Evolutionary conservation across 2,888 invertebrate genomes (phyloP).

Genomic region (Coenonympha arcania): DNA sequence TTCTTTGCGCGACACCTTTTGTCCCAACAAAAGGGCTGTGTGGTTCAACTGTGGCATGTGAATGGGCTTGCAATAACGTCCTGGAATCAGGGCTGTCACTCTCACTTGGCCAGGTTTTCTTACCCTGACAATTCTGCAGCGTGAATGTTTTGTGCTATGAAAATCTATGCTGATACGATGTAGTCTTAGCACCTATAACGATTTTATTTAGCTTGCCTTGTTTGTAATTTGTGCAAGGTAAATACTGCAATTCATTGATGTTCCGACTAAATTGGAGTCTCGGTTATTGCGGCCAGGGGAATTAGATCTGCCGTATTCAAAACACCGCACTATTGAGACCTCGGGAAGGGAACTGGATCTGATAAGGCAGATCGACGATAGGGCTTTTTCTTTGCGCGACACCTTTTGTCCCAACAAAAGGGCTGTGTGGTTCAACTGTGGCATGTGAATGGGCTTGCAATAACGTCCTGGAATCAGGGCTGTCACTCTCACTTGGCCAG

Average conservation of each 20-base stretch:
- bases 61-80: conserved; percentile 73
- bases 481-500: background rate
- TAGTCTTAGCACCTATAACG: no score
- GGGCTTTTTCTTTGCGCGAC: conserved; percentile 72
- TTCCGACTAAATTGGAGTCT: conserved; percentile 56
- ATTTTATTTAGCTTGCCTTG: no score
- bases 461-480: conserved; percentile 50
- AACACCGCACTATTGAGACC: conserved; percentile 69
- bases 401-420: conserved; percentile 74
- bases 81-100: conserved; percentile 26
- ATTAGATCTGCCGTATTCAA: conserved; percentile 71
- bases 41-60: conserved; percentile 70
- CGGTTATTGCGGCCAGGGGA: conserved; percentile 58
- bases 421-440: conserved; percentile 69
- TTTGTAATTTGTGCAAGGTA: no score
- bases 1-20: conserved; percentile 74
- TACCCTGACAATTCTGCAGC: no score
- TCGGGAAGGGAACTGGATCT: conserved; percentile 72
- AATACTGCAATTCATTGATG: conserved; percentile 31
- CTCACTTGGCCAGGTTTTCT: background rate
- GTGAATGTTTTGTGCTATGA: no score
- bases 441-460: conserved; percentile 73
- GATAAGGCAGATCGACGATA: conserved; percentile 73
- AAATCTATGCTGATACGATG: no score
- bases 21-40: conserved; percentile 72